These are phyloP conservation scores for Dichetophora obliterata DNA, from an alignment of 2,888 invertebrate genomes.

Conservation along the genomic window DNA sequence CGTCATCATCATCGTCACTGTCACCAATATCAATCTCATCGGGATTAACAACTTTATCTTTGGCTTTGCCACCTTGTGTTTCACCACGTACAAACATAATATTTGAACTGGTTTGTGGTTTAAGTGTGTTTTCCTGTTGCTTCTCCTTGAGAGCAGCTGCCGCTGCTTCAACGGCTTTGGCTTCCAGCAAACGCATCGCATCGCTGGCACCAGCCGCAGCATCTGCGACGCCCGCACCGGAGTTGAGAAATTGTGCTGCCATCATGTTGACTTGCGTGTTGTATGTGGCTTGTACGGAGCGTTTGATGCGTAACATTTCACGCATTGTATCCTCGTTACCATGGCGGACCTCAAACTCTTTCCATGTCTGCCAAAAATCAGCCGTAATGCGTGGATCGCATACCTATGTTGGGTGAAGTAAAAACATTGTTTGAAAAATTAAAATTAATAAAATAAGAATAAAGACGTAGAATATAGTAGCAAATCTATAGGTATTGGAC, in stretches of 20 bases:
- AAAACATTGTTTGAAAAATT: background rate
- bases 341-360: constrained; percentile 98
- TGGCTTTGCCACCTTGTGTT: constrained; percentile 81
- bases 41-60: constrained; percentile 82
- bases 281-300: constrained; percentile 97
- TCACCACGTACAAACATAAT: constrained; percentile 91
- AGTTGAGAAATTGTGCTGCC: constrained; percentile 96
- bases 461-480: too few relatives aligned
- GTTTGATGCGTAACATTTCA: constrained; percentile 97
- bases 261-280: constrained; percentile 99
- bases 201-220: constrained; percentile 83
- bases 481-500: too few relatives aligned
- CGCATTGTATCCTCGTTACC: constrained; percentile 99
- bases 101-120: constrained; percentile 70
- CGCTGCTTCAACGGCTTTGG: constrained; percentile 77
- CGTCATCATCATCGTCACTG: constrained; percentile 77
- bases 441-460: background rate
- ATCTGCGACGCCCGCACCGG: constrained; percentile 78
- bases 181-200: constrained; percentile 90
- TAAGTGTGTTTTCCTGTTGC: constrained; percentile 50
- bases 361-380: constrained; percentile 99
- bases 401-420: constrained; percentile 50
- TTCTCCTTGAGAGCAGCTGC: constrained; percentile 56
- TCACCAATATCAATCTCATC: constrained; percentile 90
- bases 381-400: constrained; percentile 97